A percentile compares a stretch with the other conserved stretches of the same genome.
phyloP scores from a whole-genome alignment of 1,140 invertebrate species.

The Vanessa tameamea region DNA sequence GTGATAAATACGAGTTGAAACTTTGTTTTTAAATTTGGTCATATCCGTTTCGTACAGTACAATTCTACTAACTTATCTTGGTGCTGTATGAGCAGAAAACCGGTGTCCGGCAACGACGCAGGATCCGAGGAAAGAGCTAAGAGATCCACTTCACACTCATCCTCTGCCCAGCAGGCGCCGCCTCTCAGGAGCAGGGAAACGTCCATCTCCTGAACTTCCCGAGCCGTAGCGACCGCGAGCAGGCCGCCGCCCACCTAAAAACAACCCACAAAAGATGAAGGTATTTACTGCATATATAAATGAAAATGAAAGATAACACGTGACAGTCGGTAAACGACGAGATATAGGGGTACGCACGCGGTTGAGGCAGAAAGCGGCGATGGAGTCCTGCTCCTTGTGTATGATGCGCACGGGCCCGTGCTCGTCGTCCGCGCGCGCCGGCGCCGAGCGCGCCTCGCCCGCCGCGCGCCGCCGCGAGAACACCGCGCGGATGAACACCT shows the following conservation, averaged over 20 bases:
- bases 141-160: slow-evolving; percentile 98
- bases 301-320: no score
- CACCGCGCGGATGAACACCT: slow-evolving; percentile 97
- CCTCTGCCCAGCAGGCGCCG: slow-evolving; percentile 94
- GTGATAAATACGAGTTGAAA: no score
- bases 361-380: slow-evolving; percentile 97
- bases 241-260: slow-evolving; percentile 89
- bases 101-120: slow-evolving; percentile 86
- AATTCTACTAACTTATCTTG: slow-evolving; percentile 83
- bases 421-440: slow-evolving; percentile 73
- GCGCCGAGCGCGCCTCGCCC: slow-evolving; percentile 45
- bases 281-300: no score
- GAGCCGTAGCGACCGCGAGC: slow-evolving; percentile 95
- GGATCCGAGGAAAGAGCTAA: slow-evolving; percentile 91
- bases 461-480: slow-evolving; percentile 88
- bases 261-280: no score
- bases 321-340: no score
- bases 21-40: not conserved
- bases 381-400: slow-evolving; percentile 99
- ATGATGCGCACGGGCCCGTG: slow-evolving; percentile 96
- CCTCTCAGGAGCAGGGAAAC: slow-evolving; percentile 93
- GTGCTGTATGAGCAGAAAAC: slow-evolving; percentile 96
- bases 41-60: not conserved
- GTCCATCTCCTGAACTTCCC: slow-evolving; percentile 99
- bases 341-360: slow-evolving; percentile 46